Conservation (phyloP, 2,888 invertebrate genomes). For the Allacma fusca region DNA sequence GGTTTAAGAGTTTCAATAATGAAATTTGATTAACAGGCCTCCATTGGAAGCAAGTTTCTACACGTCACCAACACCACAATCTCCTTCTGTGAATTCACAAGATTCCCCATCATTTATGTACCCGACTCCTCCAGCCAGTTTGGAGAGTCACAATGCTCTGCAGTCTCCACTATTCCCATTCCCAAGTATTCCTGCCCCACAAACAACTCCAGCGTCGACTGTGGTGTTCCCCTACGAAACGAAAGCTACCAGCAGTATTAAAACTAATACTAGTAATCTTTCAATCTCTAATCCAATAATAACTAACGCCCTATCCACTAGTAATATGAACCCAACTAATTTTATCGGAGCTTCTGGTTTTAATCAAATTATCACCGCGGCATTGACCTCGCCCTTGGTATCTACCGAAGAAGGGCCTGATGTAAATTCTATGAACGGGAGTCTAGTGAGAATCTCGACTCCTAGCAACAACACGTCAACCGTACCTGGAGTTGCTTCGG, state of each 20-base stretch:
- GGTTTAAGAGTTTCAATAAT: not conserved
- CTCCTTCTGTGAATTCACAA: conserved; percentile 67
- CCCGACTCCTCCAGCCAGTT: conserved; percentile 87
- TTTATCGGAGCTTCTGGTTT: conserved; percentile 4
- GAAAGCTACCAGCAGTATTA: conserved; percentile 14
- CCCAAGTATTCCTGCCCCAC: conserved; percentile 67
- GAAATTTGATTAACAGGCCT: conserved; percentile 43
- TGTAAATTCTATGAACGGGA: conserved; percentile 5
- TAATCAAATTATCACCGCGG: conserved; percentile 26
- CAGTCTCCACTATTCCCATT: conserved; percentile 68
- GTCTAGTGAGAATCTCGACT: conserved; percentile 5
- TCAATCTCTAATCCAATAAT: conserved; percentile 1
- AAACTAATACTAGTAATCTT: conserved; percentile 22
- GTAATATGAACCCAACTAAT: conserved; percentile 11
- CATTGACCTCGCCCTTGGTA: conserved; percentile 4
- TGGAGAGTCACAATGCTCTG: conserved; percentile 77
- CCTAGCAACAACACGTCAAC: not conserved
- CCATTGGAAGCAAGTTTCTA: conserved; percentile 53
- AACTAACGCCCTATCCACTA: conserved; percentile 9
- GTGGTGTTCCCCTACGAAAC: conserved; percentile 47
- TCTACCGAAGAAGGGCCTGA: not conserved
- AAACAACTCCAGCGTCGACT: conserved; percentile 43
- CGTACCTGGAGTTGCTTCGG: conserved; percentile 14
- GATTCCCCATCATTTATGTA: conserved; percentile 81
- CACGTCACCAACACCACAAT: conserved; percentile 68